Conservation (phyloP, 2,888 invertebrate species). For the Cyaniris semiargus region DNA sequence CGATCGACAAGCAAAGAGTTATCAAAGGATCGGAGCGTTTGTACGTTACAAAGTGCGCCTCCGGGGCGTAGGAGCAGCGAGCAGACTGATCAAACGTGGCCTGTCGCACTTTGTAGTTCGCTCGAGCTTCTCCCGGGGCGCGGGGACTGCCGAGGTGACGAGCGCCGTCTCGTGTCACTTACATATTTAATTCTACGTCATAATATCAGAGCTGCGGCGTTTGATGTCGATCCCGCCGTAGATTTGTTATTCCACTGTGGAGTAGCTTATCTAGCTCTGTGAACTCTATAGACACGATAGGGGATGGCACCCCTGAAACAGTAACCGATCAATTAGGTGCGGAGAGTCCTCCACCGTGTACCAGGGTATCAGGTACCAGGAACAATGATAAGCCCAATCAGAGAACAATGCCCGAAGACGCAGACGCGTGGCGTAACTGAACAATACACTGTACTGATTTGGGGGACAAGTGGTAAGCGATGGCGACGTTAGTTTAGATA, state of each 20-base stretch:
- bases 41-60: conserved; percentile 67
- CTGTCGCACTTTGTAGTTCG: conserved; percentile 68
- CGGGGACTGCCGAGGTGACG: conserved; percentile 27
- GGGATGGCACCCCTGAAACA: conserved; percentile 8
- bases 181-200: conserved; percentile 28
- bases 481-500: conserved; percentile 35
- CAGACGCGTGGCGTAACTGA: conserved; percentile 59
- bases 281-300: neutral
- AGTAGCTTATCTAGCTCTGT: neutral
- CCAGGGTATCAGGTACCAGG: conserved; percentile 33
- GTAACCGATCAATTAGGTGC: conserved; percentile 27
- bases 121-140: conserved; percentile 58
- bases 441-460: conserved; percentile 57
- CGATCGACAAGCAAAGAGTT: conserved; percentile 34
- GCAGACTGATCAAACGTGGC: conserved; percentile 76
- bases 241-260: neutral
- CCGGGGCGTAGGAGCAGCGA: conserved; percentile 66
- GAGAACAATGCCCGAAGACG: conserved; percentile 69
- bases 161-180: conserved; percentile 29
- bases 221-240: conserved; percentile 12
- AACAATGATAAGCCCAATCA: conserved; percentile 68
- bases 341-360: conserved; percentile 5
- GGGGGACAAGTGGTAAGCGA: conserved; percentile 45
- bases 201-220: conserved; percentile 17
- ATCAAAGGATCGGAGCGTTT: conserved; percentile 27